These are phyloP conservation scores for Ophioninae sp. DNA, from an alignment of 2,888 invertebrate genomes.

Conservation along the genomic window DNA sequence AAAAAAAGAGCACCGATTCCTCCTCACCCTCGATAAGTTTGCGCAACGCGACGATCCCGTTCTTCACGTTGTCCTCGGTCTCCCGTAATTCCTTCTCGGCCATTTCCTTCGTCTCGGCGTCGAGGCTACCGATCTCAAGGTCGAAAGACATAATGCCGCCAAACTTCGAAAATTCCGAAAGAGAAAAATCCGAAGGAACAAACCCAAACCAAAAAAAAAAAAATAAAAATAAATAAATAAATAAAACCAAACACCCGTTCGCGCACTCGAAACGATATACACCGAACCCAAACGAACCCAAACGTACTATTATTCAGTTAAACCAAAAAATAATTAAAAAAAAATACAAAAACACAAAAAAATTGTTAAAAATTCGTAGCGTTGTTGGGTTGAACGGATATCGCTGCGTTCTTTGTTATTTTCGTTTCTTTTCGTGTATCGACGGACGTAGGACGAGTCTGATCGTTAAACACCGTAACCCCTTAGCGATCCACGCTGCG, in stretches of 20 bases:
- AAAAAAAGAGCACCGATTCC: background rate
- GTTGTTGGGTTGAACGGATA: background rate
- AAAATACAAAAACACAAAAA: background rate
- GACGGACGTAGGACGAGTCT: constrained; percentile 1
- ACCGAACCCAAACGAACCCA: background rate
- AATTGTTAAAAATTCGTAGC: background rate
- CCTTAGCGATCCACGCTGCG: constrained; percentile 68
- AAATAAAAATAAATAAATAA: no score
- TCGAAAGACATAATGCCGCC: constrained; percentile 70
- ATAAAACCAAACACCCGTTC: no score
- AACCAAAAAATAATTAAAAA: background rate
- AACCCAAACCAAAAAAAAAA: background rate
- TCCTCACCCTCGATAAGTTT: constrained; percentile 79
- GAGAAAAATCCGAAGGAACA: background rate
- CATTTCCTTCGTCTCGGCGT: constrained; percentile 71
- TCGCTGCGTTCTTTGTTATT: background rate
- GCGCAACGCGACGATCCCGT: constrained; percentile 76
- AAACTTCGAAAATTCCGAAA: background rate
- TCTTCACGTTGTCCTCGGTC: constrained; percentile 79
- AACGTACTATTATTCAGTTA: background rate
- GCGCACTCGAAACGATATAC: no score
- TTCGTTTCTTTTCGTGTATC: background rate
- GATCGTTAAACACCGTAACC: constrained; percentile 22
- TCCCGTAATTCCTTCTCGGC: constrained; percentile 81
- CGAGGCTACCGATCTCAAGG: constrained; percentile 66